Conservation (phyloP, 2,797 vertebrate species). For the Botia kubotai region DNA sequence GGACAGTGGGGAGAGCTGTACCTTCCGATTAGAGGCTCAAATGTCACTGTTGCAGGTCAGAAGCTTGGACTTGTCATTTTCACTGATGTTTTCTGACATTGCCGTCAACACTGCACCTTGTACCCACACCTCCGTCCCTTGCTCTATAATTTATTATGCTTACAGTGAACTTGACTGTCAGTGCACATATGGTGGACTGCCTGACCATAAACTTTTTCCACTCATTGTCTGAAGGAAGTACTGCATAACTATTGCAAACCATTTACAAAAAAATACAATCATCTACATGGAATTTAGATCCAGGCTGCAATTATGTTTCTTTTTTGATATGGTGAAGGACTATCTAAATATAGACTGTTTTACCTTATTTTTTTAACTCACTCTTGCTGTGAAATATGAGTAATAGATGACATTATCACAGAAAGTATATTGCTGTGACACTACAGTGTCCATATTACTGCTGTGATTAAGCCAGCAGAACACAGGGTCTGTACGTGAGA, state of each 20-base stretch:
- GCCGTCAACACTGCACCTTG: constrained; percentile 75
- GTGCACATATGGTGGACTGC: constrained; percentile 63
- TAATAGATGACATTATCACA: constrained; percentile 21
- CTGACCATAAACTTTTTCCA: constrained; percentile 31
- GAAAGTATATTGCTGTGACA: constrained; percentile 13
- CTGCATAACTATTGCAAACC: background rate
- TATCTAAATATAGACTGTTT: background rate
- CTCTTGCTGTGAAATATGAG: constrained; percentile 15
- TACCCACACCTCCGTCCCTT: constrained; percentile 51
- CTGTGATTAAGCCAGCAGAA: background rate
- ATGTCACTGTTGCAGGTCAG: constrained; percentile 74
- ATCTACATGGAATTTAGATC: background rate
- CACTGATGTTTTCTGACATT: constrained; percentile 81
- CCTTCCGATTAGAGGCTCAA: constrained; percentile 85
- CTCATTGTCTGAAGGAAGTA: constrained; percentile 1
- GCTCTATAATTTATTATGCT: constrained; percentile 54
- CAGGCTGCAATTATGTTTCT: background rate
- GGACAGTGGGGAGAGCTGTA: constrained; percentile 83
- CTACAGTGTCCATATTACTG: constrained; percentile 4
- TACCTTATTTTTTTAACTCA: background rate
- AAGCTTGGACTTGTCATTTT: constrained; percentile 74
- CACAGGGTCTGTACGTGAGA: background rate
- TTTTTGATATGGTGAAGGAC: background rate
- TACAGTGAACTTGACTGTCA: constrained; percentile 71
- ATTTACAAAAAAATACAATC: background rate